These are phyloP conservation scores for Melopsittacus undulatus DNA, from an alignment of 2,797 vertebrate genomes.

Conservation along the genomic window DNA sequence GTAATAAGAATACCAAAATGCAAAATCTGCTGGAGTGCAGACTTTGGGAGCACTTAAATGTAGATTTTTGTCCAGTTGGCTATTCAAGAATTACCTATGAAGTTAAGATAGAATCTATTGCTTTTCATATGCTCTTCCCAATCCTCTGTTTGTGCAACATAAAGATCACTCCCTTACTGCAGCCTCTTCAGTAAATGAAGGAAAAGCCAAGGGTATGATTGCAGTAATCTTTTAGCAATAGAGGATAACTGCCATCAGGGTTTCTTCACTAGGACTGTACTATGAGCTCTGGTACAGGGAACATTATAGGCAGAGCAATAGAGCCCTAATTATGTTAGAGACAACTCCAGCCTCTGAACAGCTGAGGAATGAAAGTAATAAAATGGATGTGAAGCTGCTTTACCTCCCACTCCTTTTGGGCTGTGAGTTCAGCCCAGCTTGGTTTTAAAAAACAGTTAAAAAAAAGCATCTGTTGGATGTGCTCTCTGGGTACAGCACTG, in stretches of 20 bases:
- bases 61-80: background rate
- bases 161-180: background rate
- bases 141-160: background rate
- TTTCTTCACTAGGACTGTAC: background rate
- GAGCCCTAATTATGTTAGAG: constrained; percentile 1
- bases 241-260: background rate
- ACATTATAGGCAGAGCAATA: background rate
- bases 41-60: background rate
- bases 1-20: background rate
- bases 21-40: background rate
- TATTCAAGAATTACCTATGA: background rate
- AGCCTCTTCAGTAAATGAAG: background rate
- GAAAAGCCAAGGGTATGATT: background rate
- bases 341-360: background rate
- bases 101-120: background rate
- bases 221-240: background rate
- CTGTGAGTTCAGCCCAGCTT: background rate
- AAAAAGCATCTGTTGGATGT: background rate
- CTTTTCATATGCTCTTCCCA: background rate
- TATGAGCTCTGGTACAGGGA: background rate
- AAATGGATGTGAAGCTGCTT: background rate
- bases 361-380: background rate
- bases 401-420: background rate
- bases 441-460: background rate
- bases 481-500: background rate